These are phyloP conservation scores for Todus mexicanus DNA, from an alignment of 2,797 vertebrate species.

Conservation along the genomic window DNA sequence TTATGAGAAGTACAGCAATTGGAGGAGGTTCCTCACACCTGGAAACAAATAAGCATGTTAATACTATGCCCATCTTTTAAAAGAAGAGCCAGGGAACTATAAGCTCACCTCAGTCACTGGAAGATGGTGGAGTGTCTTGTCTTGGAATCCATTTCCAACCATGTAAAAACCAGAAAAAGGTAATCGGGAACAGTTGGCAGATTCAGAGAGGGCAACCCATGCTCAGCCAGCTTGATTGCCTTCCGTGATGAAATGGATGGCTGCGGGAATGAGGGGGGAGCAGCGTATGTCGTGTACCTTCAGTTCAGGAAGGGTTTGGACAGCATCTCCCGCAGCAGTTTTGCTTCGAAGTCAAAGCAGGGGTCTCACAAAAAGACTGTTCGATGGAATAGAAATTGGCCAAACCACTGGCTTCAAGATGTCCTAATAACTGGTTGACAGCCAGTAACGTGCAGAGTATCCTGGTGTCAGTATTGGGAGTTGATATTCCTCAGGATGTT, in stretches of 20 bases:
- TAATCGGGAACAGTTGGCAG: neutral
- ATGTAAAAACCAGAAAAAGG: neutral
- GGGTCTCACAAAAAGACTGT: neutral
- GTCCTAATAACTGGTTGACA: neutral
- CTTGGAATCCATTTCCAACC: neutral
- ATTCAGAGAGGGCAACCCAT: neutral
- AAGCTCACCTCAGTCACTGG: neutral
- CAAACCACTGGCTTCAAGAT: neutral
- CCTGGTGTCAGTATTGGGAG: neutral
- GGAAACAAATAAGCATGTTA: neutral
- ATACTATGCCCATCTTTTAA: neutral
- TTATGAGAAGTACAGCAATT: neutral
- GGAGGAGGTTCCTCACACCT: neutral
- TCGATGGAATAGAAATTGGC: neutral
- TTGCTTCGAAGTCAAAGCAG: neutral
- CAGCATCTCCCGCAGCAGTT: neutral
- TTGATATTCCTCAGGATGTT: neutral
- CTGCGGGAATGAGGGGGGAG: neutral
- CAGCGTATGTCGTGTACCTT: neutral
- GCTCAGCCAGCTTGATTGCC: neutral
- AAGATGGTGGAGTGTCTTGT: neutral
- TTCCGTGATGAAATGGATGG: neutral
- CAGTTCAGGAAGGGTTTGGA: neutral
- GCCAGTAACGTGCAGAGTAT: neutral
- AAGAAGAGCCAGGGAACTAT: neutral